Base-by-base conservation (phyloP, 2,797 vertebrate genomes). In the Galaxias olidus region DNA sequence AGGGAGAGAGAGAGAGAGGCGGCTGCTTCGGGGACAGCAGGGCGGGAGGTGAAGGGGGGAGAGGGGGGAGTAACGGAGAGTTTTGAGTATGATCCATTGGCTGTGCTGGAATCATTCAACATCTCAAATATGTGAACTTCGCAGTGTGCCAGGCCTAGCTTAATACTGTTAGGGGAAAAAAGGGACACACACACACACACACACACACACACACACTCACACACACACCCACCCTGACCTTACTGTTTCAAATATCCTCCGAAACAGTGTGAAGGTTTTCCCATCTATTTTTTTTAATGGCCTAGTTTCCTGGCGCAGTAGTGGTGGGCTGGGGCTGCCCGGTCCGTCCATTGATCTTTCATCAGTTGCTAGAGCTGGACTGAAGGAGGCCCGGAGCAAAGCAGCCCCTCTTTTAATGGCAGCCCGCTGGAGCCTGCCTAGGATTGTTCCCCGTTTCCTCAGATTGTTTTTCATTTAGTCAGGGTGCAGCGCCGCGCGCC, bases 391-490 rank as follows among this genome's bases (percentile, higher is more conserved):
- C 78, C 72, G 19, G 78, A 72, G 82, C 85, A 82, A 63, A 65
- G 82, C 77, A 77, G 82, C 72, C 74, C 54, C 77, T 72, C 72
- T 77, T 81, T 87, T 88, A 88, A 89, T 84, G 82, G 85, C 87
- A 86, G 83, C 87, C 81, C 71, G 68, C 88, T 89, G 90, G 88
- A 91, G 87, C 91, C 91, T 86, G 88, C 72, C 83, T 87, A 40
- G 75, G 87, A 91, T 91, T 91, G 90, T 92, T 89, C 84, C 84
- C 77, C 15, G 86, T 84, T 92, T 93, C 89, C 90, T 91, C 85
- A 86, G 86, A 93, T 91, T 92, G 90, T 90, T 89, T 85, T 83
- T 86, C 75, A 83, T 87, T 83, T 74, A 77, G 84, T 75, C 80
- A 71, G 83, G 77, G 74, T 68, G 77, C 83, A 81, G 80, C 10